These are phyloP conservation scores for Mystacornis crossleyi DNA, from an alignment of 2,113 vertebrate species.

Conservation along the genomic window DNA sequence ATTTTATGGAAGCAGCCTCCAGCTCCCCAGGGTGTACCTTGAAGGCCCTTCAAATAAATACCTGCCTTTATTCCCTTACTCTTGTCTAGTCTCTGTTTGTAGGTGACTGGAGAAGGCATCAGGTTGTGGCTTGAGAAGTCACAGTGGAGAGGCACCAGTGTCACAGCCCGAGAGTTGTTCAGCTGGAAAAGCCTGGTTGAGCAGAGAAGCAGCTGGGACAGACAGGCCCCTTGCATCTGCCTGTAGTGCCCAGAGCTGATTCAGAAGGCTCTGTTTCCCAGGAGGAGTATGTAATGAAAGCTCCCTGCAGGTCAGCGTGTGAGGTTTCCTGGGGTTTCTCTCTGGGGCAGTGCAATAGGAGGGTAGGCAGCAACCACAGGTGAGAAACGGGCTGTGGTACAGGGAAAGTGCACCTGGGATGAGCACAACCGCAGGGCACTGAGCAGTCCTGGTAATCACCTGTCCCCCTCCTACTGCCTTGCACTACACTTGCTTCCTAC, in stretches of 20 bases:
- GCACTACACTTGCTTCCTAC: neutral
- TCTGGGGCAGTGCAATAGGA: neutral
- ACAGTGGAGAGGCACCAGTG: fast-evolving
- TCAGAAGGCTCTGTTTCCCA: neutral
- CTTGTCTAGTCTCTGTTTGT: too few species aligned
- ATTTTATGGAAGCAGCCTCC: too few species aligned
- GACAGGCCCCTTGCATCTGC: neutral
- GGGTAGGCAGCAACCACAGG: neutral
- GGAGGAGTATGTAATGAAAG: neutral
- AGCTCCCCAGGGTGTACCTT: too few species aligned
- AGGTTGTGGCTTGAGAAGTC: neutral
- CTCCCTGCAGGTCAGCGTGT: neutral
- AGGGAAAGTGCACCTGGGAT: neutral
- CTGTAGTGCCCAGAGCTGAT: neutral
- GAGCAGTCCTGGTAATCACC: neutral
- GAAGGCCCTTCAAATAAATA: too few species aligned
- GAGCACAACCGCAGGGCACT: neutral
- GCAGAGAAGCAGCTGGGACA: neutral
- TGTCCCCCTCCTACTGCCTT: neutral
- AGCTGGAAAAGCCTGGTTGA: neutral
- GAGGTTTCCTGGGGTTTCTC: neutral
- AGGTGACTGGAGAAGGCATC: too few species aligned
- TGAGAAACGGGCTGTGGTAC: neutral
- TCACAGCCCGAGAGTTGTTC: neutral
- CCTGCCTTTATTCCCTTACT: too few species aligned